Evolutionary conservation across 2,797 vertebrate genomes (phyloP), one percentile per base, ranked within the genome.

Genomic region (Sebastes nivosus): DNA sequence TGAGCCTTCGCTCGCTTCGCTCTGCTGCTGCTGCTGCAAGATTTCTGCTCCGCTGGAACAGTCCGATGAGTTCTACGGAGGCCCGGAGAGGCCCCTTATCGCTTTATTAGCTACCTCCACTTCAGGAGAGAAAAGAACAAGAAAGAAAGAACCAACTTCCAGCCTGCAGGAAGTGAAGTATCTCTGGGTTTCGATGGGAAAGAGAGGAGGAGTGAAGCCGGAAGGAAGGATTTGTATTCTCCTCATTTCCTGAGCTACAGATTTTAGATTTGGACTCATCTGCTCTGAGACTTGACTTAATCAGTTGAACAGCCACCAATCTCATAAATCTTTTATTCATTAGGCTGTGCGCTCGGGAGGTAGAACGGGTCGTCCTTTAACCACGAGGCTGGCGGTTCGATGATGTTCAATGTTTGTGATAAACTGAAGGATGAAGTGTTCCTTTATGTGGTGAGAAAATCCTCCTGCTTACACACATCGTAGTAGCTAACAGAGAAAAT

Each of bases 1-100:
- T 94, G 93, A 93, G 91, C 90, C 90, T 73, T 72, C 1, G 20
- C 81, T 72, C 78, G 13, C 72, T 67, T 11, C 42, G 52, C 20
- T 54, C 50, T 50, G 52, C 64, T 13, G 77, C 83, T 13, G 84
- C 83, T 13, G 84, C 90, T 13, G 74, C 65, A 88, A 88, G 89
- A 90, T 85, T 88, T 86, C 84, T 78, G 82, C 87, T 86, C 77
- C 50, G 20, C 77, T 81, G 89, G 52, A 82, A 70, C 75, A 82
- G 69, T 79, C 87, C 42, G 22, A 73, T 18, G 64, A 76, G 77
- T 76, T 88, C 80, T 86, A 84, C 74, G 68, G 83, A 77, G 52
- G 77, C 82, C 85, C 60, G 4, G 65, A 87, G 88, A 85, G 84
- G 67, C 83, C 77, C 42, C 71, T 82, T 89, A 86, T 73, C 71